phyloP scores from a whole-genome alignment of 2,797 vertebrate species.

The Oophaga sylvatica region DNA sequence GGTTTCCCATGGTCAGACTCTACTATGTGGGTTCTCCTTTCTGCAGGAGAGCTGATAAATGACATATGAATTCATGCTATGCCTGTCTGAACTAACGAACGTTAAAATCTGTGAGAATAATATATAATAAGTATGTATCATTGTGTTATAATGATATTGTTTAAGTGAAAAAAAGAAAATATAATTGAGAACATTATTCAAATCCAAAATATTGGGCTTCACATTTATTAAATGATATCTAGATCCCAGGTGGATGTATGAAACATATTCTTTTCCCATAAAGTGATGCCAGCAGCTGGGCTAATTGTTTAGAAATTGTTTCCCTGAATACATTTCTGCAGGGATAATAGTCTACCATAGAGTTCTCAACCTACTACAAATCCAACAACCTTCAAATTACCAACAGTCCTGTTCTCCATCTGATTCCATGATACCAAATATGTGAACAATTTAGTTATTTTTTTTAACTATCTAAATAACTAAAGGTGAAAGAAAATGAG shows the following conservation, averaged over 20 bases:
- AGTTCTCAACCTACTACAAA: constrained; percentile 32
- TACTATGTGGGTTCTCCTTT: too few species aligned
- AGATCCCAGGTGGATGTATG: constrained; percentile 35
- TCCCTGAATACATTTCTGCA: constrained; percentile 35
- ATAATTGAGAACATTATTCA: neutral
- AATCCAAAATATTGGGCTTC: neutral
- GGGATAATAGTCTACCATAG: constrained; percentile 47
- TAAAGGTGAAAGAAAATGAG: constrained; percentile 22
- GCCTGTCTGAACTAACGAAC: too few species aligned
- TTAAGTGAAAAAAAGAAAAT: neutral
- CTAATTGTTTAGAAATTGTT: constrained; percentile 27
- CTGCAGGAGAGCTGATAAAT: too few species aligned
- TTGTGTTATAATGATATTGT: too few species aligned
- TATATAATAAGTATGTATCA: too few species aligned
- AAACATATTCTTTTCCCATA: neutral
- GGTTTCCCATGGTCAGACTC: neutral
- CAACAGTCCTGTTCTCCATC: constrained; percentile 16
- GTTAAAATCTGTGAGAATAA: too few species aligned
- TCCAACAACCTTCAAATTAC: constrained; percentile 45
- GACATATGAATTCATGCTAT: too few species aligned
- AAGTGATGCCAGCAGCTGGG: neutral
- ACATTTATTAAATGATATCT: constrained; percentile 41
- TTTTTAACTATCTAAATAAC: constrained; percentile 36
- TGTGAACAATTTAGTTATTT: constrained; percentile 11
- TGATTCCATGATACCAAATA: constrained; percentile 3